phyloP scores from a whole-genome alignment of 1,140 invertebrate genomes.

The Cardiocondyla obscurior region DNA sequence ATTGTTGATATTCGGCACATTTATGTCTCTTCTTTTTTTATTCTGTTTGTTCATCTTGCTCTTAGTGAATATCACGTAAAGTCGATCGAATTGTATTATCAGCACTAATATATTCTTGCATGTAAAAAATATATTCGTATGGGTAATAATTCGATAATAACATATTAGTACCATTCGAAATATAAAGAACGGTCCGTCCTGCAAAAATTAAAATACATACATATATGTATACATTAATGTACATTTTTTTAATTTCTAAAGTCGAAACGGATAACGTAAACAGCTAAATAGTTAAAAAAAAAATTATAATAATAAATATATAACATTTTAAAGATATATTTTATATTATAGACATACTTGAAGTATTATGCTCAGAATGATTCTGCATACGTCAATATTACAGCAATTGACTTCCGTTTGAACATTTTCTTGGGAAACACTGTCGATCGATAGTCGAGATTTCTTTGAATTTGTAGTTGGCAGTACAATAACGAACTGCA shows the following conservation, averaged over 20 bases:
- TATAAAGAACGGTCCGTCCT: constrained; percentile 93
- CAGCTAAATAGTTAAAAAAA: not conserved
- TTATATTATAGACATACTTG: constrained; percentile 81
- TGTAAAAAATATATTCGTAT: constrained; percentile 97
- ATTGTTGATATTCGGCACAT: constrained; percentile 84
- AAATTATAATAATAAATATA: no score
- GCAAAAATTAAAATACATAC: no score
- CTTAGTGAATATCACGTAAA: constrained; percentile 90
- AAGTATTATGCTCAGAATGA: constrained; percentile 90
- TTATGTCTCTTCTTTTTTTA: constrained; percentile 77
- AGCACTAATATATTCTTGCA: constrained; percentile 95
- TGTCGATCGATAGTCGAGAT: constrained; percentile 86
- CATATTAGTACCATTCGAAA: constrained; percentile 93
- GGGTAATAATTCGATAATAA: constrained; percentile 94
- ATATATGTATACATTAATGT: no score
- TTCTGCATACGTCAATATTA: constrained; percentile 93
- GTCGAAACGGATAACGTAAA: not conserved
- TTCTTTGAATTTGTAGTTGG: constrained; percentile 93
- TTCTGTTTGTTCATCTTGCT: constrained; percentile 80
- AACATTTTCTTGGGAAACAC: constrained; percentile 80
- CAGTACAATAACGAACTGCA: constrained; percentile 95
- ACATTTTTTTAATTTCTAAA: no score
- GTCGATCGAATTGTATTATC: constrained; percentile 91
- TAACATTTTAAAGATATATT: no score
- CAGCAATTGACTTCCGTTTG: constrained; percentile 88